A percentile compares a stretch with the other conserved stretches of the same genome.
phyloP scores from a whole-genome alignment of 2,797 vertebrate genomes.

The Paratrypauchen microcephalus region DNA sequence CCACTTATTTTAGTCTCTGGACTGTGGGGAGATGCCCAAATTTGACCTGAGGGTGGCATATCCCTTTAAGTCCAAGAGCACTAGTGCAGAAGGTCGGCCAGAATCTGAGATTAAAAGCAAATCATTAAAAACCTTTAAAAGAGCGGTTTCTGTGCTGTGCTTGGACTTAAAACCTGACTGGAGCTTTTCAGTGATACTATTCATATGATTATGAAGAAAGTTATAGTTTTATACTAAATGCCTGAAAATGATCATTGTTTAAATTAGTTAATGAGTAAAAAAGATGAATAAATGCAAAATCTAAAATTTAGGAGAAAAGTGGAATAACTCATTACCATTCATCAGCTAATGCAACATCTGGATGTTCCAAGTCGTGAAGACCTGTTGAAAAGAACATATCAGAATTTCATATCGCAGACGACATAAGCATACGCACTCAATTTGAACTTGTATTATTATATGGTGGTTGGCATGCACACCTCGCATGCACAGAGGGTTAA shows the following conservation, averaged over 20 bases:
- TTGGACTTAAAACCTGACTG: too few relatives aligned
- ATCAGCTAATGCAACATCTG: constrained; percentile 92
- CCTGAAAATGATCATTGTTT: neutral
- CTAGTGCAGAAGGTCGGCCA: too few relatives aligned
- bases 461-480: constrained; percentile 33
- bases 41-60: too few relatives aligned
- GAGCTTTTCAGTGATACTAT: too few relatives aligned
- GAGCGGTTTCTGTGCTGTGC: too few relatives aligned
- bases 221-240: too few relatives aligned
- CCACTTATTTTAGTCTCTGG: too few relatives aligned
- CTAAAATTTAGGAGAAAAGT: neutral
- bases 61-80: too few relatives aligned
- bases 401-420: constrained; percentile 31
- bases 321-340: constrained; percentile 84
- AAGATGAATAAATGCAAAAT: neutral
- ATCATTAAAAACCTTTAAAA: too few relatives aligned
- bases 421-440: constrained; percentile 37
- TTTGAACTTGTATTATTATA: constrained; percentile 58
- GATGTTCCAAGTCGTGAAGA: constrained; percentile 97
- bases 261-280: neutral
- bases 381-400: constrained; percentile 75
- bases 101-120: too few relatives aligned
- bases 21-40: too few relatives aligned
- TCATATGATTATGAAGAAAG: too few relatives aligned
- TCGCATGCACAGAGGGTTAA: constrained; percentile 34